phyloP scores from a whole-genome alignment of 2,113 vertebrate genomes.

The Carassius gibelio region DNA sequence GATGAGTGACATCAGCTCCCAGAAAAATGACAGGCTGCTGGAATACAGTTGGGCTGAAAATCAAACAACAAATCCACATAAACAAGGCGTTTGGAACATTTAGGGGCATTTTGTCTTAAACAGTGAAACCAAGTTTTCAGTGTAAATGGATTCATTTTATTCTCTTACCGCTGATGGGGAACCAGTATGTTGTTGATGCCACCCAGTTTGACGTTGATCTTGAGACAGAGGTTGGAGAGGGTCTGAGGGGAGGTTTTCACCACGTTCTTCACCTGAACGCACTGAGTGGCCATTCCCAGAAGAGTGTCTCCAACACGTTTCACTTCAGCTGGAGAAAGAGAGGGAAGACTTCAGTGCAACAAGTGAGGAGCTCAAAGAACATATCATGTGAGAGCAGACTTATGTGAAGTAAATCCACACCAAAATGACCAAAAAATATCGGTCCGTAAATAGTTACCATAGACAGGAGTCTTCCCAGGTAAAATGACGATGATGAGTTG shows the following conservation, averaged over 20 bases:
- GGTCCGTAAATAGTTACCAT: slow-evolving; percentile 75
- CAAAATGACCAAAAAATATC: not conserved
- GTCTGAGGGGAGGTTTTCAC: slow-evolving; percentile 98
- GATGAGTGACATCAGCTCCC: slow-evolving; percentile 96
- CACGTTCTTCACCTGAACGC: slow-evolving; percentile 98
- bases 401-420: not conserved
- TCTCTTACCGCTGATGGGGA: slow-evolving; percentile 89
- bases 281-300: slow-evolving; percentile 96
- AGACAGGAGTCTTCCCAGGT: slow-evolving; percentile 93
- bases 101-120: not conserved
- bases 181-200: slow-evolving; percentile 99
- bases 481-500: slow-evolving; percentile 97
- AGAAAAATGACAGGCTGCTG: slow-evolving; percentile 99
- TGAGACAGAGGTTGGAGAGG: slow-evolving; percentile 96
- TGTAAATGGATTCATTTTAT: not conserved
- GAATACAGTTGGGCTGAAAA: slow-evolving; percentile 90
- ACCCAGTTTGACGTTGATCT: slow-evolving; percentile 94
- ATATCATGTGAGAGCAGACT: too few species aligned
- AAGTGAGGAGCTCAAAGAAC: not conserved
- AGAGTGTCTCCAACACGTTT: slow-evolving; percentile 96
- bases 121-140: not conserved
- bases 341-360: not conserved
- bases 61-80: not conserved
- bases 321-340: slow-evolving; percentile 83
- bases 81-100: not conserved